Conservation (phyloP, 92 coral and sea anemone genomes). For the Diadumene lineata region DNA sequence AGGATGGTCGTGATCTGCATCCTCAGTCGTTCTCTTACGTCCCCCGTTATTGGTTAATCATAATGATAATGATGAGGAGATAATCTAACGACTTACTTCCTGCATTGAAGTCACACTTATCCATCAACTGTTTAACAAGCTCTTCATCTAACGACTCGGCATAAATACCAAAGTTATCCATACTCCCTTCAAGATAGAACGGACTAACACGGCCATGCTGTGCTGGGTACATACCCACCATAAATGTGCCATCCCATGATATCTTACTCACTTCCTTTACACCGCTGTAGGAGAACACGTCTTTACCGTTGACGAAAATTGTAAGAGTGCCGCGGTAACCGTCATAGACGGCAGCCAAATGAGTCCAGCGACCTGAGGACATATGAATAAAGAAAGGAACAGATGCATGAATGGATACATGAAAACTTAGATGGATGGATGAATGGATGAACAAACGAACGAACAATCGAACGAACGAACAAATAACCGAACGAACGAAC, state of each 20-base stretch:
- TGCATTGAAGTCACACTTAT: constrained; percentile 48
- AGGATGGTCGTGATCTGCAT: too few species aligned
- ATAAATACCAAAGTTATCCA: constrained; percentile 63
- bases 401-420: too few species aligned
- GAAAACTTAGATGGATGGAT: too few species aligned
- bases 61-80: too few species aligned
- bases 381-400: too few species aligned
- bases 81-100: constrained; percentile 47
- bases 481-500: background rate
- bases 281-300: constrained; percentile 13
- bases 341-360: constrained; percentile 58
- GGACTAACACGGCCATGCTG: constrained; percentile 21
- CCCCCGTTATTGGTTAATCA: too few species aligned
- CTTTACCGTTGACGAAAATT: constrained; percentile 59
- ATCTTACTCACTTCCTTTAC: constrained; percentile 40
- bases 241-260: constrained; percentile 45
- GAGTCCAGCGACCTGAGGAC: constrained; percentile 67
- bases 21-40: too few species aligned
- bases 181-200: constrained; percentile 40
- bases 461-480: too few species aligned
- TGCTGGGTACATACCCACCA: constrained; percentile 48
- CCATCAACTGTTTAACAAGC: constrained; percentile 42
- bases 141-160: constrained; percentile 49
- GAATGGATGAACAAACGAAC: background rate
- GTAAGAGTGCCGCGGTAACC: constrained; percentile 42